Evolutionary conservation across 2,888 invertebrate genomes (phyloP).

Genomic region (Rutpela maculata): DNA sequence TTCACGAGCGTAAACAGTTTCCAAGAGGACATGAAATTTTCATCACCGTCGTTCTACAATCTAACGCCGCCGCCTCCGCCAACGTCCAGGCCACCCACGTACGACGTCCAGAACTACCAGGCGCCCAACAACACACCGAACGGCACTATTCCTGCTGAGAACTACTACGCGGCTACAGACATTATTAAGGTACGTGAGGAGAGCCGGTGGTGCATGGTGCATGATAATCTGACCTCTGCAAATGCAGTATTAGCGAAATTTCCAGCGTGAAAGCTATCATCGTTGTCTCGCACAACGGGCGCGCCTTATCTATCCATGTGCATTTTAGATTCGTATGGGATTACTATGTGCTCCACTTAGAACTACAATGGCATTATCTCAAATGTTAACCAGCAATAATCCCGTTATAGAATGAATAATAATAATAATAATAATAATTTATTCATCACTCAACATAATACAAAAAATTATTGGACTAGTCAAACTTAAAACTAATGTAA

Average conservation of each 20-base stretch:
- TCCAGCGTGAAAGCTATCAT: neutral
- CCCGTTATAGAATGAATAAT: too few species aligned
- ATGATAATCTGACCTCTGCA: constrained; percentile 23
- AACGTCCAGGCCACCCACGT: constrained; percentile 72
- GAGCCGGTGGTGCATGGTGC: constrained; percentile 13
- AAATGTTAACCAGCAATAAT: neutral
- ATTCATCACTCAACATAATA: too few species aligned
- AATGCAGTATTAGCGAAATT: constrained; percentile 10
- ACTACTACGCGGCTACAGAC: constrained; percentile 88
- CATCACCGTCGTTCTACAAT: constrained; percentile 76
- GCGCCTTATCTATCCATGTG: neutral
- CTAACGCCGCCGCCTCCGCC: constrained; percentile 75
- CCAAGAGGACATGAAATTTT: constrained; percentile 76
- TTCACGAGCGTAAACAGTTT: constrained; percentile 77
- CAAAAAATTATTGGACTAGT: too few species aligned
- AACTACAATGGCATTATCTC: neutral
- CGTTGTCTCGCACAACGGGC: neutral
- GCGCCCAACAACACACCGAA: constrained; percentile 69
- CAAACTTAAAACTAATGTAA: too few species aligned
- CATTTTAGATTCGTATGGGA: too few species aligned
- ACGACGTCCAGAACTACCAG: constrained; percentile 73
- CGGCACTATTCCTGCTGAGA: constrained; percentile 73
- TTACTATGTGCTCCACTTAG: too few species aligned
- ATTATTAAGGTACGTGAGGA: constrained; percentile 79
- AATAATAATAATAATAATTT: too few species aligned